These are phyloP conservation scores for Paratrypauchen microcephalus DNA, from an alignment of 2,797 vertebrate genomes.

Conservation along the genomic window DNA sequence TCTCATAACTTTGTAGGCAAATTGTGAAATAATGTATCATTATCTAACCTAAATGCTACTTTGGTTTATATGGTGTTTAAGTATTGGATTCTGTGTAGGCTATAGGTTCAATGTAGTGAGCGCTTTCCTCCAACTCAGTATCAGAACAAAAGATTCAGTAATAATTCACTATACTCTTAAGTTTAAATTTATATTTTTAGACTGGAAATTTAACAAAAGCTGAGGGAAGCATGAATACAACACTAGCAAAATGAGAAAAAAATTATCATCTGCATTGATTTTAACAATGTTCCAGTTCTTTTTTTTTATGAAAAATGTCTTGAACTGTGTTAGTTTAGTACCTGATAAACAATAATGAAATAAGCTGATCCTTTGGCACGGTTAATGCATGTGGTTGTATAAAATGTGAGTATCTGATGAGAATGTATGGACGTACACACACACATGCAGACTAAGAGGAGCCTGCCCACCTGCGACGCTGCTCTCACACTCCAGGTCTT, in stretches of 20 bases:
- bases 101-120: not conserved
- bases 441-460: conserved; percentile 93
- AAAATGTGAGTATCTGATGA: conserved; percentile 67
- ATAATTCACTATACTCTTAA: not conserved
- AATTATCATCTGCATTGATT: not conserved
- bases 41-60: not conserved
- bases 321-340: conserved; percentile 2
- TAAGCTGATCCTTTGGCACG: conserved; percentile 1
- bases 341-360: conserved; percentile 5
- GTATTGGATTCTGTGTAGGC: not conserved
- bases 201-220: not conserved
- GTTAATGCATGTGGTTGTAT: conserved; percentile 4
- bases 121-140: not conserved
- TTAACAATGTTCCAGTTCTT: not conserved
- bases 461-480: conserved; percentile 98
- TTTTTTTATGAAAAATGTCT: conserved; percentile 9
- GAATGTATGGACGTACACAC: conserved; percentile 78
- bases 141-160: not conserved
- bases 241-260: not conserved
- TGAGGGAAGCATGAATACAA: not conserved
- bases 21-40: not conserved
- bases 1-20: not conserved
- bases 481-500: conserved; percentile 95
- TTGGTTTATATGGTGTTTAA: not conserved
- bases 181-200: not conserved